Base-by-base conservation (phyloP, 2,888 invertebrate genomes). In the Trachelus iudaicus region DNA sequence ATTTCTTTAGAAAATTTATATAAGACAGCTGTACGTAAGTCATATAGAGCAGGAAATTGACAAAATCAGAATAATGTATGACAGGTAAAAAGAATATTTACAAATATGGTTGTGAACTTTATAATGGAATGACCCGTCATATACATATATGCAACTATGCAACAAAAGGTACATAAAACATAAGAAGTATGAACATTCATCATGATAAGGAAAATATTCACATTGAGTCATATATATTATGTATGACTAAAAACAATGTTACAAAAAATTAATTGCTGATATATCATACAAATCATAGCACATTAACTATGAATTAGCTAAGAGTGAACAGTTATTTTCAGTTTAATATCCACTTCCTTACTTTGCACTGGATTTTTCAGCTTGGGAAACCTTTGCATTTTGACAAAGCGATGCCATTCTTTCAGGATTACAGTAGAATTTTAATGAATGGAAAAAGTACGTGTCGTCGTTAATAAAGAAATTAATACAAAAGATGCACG, bases 351-450 rank as follows among this genome's bases (percentile, higher is more conserved):
- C 56, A 56, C 56, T 56, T 56, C 56, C 56, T 56, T 56, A 56
- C 56, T 56, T 56, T 23, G 23, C 9, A 56, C 56, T 56, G 9
- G 71, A 78, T 69, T 76, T 69, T 74, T 80, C 81, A 11, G 77
- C 71, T 12, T 80, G 73, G 31, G 80, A 79, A 78, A 80, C 76
- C 37, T 87, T 75, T 35, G 82, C 79, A 76, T 82, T 86, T 76
- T 85, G 81, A 37, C 81, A 79, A 75, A 88, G 40, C 30, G 86
- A 85, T 79, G 84, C 75, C 87, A 88, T 88, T 80, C 35, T 79
- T 79, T 68, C 23, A 9, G 23, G 15, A 73, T 73, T 34, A 11
- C 31, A 34, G 3, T 71, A 71, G 56, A 56, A 23, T 56, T 56
- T 23, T 23, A 56, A 56, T 6, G 1, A 56, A 23, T 56, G 2